Evolutionary conservation across 2,888 invertebrate species (phyloP), one percentile per base, ranked within the genome.

Genomic region (Drosophila macrospina): DNA sequence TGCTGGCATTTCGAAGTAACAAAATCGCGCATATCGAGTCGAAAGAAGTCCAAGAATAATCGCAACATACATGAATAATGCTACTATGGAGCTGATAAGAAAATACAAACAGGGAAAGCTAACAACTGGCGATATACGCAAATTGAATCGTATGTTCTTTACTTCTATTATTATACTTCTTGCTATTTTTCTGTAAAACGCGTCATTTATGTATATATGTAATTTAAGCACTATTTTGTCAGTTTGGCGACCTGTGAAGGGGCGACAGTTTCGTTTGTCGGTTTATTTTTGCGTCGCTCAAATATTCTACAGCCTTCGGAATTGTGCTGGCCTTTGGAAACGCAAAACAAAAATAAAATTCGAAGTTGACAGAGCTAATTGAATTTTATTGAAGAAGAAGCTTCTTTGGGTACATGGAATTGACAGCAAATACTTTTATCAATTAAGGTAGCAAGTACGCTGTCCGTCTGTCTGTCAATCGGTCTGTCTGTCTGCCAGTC

Each of bases 11-110:
- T 32, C 1, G 0, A 5, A 11, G 5, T 20, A 39, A 39, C n/a
- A 20, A 11, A 41, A 11, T 11, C 11, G 48, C 13, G 2, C 5
- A 36, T 11, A 7, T 20, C 50, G 20, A 42, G 26, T 15, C n/a
- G 8, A 39, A 30, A 41, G 8, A 45, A 64, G 66, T 61, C 39
- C 7, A 16, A 32, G 11, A 36, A 5, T 16, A 16, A 52, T 34
- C 5, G 2, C 36, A 41, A 6, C 4, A 10, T 8, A 26, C 4
- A 45, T 11, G 56, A 48, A 62, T 50, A 44, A 81, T 84, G 81
- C 69, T 8, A 77, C 36, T 61, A 91, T 91, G 90, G 90, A 90
- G 75, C 73, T 91, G 88, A 91, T 90, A 79, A 86, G 37, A 52
- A 90, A 86, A 65, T 90, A 89, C 61, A 86, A 90, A 69, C 76